Base-by-base conservation (phyloP, 2,113 vertebrate genomes). In the Larimichthys crocea region DNA sequence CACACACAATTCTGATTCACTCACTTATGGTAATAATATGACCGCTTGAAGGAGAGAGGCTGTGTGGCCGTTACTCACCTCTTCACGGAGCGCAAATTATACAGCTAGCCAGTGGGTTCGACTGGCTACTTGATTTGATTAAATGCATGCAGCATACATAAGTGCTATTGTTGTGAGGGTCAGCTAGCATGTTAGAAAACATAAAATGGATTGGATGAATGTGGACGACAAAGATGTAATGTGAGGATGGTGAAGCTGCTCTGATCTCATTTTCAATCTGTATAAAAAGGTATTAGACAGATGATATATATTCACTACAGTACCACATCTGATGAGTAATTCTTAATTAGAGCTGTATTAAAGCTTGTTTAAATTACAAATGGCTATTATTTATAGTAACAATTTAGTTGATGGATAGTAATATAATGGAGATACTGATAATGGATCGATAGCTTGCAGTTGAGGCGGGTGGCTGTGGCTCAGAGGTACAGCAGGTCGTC, bases 111-210 rank as follows among this genome's bases (percentile, higher is more conserved):
- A 79, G 35, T 75, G 74, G 80, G 57, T 74, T 42, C 8, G 12
- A 74, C 66, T 14, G 29, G 49, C 64, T 67, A 60, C 76, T 80
- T 85, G 61, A 90, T 84, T 77, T 82, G 81, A 90, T 85, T 79
- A 78, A 85, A 78, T 50, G 17, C 3, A 16, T 69, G 75, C 20
- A 59, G 42, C 72, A 73, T 62, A 59, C 60, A 78, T 46, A 78
- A 65, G 74, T 72, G 61, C 31, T 79, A 60, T 24, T 71, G 55
- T 63, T 73, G 35, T 72, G 70, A 82, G 35, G 42, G 22, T 64
- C 44, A 63, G 22, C 10, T 22, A 19, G 60, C 24, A 1, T 73
- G 24, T 61, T 64, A 3, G 46, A 44, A 61, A 55, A 40, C 35
- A 60, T 22, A 8, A 31, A 40, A 22, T 12, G 19, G 19, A 22